Percentiles rank a stretch among this genome's conserved stretches.
phyloP scores from a whole-genome alignment of 2,888 invertebrate species.

The Alcis repandata region DNA sequence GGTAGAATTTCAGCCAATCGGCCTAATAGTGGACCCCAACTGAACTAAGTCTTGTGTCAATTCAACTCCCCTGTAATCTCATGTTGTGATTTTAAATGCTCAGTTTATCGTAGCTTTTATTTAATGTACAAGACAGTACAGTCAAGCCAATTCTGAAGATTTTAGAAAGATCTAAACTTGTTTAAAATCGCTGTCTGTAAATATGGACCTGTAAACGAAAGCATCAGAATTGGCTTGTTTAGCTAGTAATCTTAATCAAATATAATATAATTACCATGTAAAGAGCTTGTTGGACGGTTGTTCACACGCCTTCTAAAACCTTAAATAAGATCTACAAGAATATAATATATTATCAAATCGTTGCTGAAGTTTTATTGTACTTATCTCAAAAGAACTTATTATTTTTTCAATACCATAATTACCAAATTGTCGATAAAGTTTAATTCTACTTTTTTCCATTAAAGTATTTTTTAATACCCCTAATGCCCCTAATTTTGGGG shows the following conservation, averaged over 20 bases:
- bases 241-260: slow-evolving; percentile 67
- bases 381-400: not conserved
- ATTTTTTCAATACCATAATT: too few species aligned
- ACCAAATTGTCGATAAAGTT: not conserved
- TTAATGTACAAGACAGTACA: slow-evolving; percentile 52
- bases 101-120: slow-evolving; percentile 71
- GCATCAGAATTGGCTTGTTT: too few species aligned
- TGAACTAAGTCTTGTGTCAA: slow-evolving; percentile 51
- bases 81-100: slow-evolving; percentile 79
- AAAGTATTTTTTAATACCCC: not conserved
- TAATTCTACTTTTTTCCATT: not conserved
- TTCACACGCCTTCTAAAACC: slow-evolving; percentile 79
- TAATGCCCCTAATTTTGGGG: too few species aligned
- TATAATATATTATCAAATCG: slow-evolving; percentile 16
- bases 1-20: slow-evolving; percentile 23
- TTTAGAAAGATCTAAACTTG: too few species aligned
- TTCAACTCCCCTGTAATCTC: slow-evolving; percentile 57
- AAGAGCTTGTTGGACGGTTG: slow-evolving; percentile 82
- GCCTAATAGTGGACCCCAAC: slow-evolving; percentile 40
- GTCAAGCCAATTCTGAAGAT: too few species aligned
- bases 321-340: slow-evolving; percentile 55
- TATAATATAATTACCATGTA: slow-evolving; percentile 35
- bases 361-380: not conserved
- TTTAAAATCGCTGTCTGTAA: too few species aligned
- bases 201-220: too few species aligned